phyloP scores from a whole-genome alignment of 2,113 vertebrate species.

The Corvus cornix region DNA sequence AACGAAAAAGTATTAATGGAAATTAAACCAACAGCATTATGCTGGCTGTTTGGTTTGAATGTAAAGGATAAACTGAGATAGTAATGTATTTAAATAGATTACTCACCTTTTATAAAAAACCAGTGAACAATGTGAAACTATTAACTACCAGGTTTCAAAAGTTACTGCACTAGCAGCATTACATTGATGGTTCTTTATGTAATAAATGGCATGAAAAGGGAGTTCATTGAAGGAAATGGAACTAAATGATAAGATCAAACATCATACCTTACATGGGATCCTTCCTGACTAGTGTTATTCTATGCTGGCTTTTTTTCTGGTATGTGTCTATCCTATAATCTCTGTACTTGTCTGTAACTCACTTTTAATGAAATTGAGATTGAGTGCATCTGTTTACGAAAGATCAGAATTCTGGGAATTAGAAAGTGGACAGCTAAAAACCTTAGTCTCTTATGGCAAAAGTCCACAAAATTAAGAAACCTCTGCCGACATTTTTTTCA shows the following conservation, averaged over 20 bases:
- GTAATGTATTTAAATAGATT: not conserved
- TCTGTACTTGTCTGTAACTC: not conserved
- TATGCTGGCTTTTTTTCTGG: accelerated
- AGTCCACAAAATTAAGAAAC: not conserved
- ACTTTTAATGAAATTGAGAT: not conserved
- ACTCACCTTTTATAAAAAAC: not conserved
- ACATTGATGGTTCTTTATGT: not conserved
- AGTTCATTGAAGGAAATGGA: not conserved
- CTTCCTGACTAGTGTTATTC: not conserved
- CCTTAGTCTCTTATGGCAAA: not conserved
- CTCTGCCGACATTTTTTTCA: not conserved
- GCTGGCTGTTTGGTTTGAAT: not conserved
- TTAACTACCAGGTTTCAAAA: not conserved
- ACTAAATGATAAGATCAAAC: not conserved
- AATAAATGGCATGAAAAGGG: not conserved
- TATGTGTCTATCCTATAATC: not conserved
- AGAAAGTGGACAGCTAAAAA: not conserved
- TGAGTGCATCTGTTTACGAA: not conserved
- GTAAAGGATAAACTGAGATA: not conserved
- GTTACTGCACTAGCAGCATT: not conserved
- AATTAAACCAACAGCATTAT: not conserved
- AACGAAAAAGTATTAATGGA: not conserved
- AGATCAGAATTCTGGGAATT: not conserved
- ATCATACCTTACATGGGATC: not conserved
- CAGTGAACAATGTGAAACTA: not conserved